Percentiles rank a stretch among this genome's conserved stretches.
Conservation (phyloP, 2,888 invertebrate species). For the Sericinus montela region DNA sequence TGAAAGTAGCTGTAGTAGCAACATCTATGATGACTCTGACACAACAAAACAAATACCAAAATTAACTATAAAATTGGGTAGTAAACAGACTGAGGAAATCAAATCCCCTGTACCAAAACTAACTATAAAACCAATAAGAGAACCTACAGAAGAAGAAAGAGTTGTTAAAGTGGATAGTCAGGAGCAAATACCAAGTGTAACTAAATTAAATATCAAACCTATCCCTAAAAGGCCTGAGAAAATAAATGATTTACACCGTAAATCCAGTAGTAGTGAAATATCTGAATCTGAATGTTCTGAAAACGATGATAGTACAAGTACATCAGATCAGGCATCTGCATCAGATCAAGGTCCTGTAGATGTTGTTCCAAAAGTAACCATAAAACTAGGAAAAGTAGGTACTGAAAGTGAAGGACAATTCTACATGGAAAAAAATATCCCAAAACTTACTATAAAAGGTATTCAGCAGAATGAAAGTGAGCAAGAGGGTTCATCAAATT, state of each 20-base stretch:
- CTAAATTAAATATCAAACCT: constrained; percentile 73
- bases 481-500: constrained; percentile 51
- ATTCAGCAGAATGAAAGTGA: constrained; percentile 56
- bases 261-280: constrained; percentile 74
- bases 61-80: constrained; percentile 68
- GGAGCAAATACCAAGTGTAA: constrained; percentile 57
- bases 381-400: constrained; percentile 67
- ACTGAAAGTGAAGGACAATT: constrained; percentile 66
- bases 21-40: constrained; percentile 31
- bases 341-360: constrained; percentile 62
- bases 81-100: constrained; percentile 56
- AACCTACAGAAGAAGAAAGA: constrained; percentile 34
- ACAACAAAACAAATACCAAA: constrained; percentile 66
- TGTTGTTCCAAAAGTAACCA: constrained; percentile 68
- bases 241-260: constrained; percentile 66
- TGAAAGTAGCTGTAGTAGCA: constrained; percentile 30
- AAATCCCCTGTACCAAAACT: constrained; percentile 65
- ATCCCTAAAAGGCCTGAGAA: constrained; percentile 67
- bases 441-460: constrained; percentile 66
- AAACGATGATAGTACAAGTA: constrained; percentile 75
- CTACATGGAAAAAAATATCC: constrained; percentile 66
- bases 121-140: constrained; percentile 57
- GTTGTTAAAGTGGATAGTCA: constrained; percentile 30
- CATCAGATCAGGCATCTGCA: constrained; percentile 62
- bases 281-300: constrained; percentile 76